phyloP scores from a whole-genome alignment of 1,140 invertebrate species.

The Nautilus pompilius region DNA sequence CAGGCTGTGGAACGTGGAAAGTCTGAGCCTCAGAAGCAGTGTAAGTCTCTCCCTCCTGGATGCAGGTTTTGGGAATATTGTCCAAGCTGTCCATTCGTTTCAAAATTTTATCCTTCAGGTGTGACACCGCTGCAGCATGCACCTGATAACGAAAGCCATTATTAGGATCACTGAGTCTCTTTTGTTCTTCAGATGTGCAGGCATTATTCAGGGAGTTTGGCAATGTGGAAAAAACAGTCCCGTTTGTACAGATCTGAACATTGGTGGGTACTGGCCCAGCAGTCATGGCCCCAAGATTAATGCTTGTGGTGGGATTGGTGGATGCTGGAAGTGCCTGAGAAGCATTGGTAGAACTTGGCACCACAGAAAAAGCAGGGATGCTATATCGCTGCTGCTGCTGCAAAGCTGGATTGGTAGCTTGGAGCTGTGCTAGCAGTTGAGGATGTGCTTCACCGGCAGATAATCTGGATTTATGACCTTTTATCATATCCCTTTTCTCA shows the following conservation, averaged over 20 bases:
- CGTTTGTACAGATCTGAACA: neutral
- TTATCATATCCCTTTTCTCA: slow-evolving; percentile 5
- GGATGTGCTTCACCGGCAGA: slow-evolving; percentile 45
- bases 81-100: slow-evolving; percentile 41
- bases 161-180: neutral
- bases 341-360: neutral
- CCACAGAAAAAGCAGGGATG: slow-evolving; percentile 4
- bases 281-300: neutral
- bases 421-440: slow-evolving; percentile 42
- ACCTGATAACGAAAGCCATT: slow-evolving; percentile 25
- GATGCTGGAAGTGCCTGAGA: neutral
- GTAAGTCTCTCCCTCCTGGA: too few species aligned
- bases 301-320: neutral
- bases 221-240: neutral
- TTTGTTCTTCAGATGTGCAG: neutral
- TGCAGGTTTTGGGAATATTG: slow-evolving; percentile 31
- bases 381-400: neutral
- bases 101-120: slow-evolving; percentile 45
- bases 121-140: slow-evolving; percentile 32
- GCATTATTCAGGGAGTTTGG: neutral
- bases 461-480: neutral
- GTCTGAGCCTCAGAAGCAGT: too few species aligned
- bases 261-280: neutral
- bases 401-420: slow-evolving; percentile 15
- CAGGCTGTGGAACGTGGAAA: too few species aligned